These are phyloP conservation scores for Dynastes maya DNA, from an alignment of 2,888 invertebrate species.

Conservation along the genomic window DNA sequence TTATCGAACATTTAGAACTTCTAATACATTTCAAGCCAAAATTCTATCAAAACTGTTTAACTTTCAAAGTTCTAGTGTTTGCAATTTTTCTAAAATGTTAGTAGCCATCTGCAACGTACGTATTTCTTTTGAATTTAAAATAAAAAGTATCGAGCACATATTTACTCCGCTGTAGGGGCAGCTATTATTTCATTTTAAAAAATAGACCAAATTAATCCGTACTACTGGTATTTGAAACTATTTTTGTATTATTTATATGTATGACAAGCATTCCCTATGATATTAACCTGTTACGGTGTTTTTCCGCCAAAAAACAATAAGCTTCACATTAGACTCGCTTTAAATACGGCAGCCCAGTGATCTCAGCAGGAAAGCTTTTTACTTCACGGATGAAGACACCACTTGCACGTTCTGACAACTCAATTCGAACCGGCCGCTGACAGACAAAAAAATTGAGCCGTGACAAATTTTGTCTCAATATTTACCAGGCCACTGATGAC, in stretches of 20 bases:
- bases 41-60: too few relatives aligned
- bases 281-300: constrained; percentile 46
- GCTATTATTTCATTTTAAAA: background rate
- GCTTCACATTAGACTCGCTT: constrained; percentile 16
- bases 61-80: too few relatives aligned
- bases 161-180: too few relatives aligned
- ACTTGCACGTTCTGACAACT: constrained; percentile 34
- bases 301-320: constrained; percentile 48
- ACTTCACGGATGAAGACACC: constrained; percentile 38
- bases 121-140: too few relatives aligned
- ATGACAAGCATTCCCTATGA: background rate
- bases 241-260: background rate
- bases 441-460: constrained; percentile 43
- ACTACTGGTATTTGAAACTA: too few relatives aligned
- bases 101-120: too few relatives aligned
- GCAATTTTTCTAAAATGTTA: too few relatives aligned
- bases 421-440: constrained; percentile 30
- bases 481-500: constrained; percentile 37
- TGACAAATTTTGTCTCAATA: constrained; percentile 47
- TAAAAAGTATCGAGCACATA: too few relatives aligned
- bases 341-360: constrained; percentile 15
- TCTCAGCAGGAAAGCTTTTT: constrained; percentile 23
- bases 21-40: too few relatives aligned
- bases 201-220: too few relatives aligned
- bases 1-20: too few relatives aligned